Base-by-base conservation (phyloP, 2,888 invertebrate species). In the Micropterix aruncella region DNA sequence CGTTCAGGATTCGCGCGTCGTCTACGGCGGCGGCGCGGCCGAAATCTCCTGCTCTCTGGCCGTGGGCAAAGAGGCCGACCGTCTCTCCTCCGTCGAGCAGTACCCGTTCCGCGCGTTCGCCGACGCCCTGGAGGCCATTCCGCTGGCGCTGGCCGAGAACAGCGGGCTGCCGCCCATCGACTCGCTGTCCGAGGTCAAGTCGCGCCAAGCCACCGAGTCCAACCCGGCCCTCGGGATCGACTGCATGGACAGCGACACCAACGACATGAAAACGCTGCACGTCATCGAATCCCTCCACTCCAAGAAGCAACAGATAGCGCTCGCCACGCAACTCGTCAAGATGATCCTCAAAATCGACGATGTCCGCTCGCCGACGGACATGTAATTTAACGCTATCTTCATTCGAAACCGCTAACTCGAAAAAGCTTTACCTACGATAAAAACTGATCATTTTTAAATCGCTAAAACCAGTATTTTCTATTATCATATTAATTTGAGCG, bases 331-430 rank as follows among this genome's bases (percentile, higher is more conserved):
- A 60, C 76, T 99, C 50, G 97, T 97, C 43, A 95, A 97, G 64
- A 99, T 99, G 99, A 97, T 99, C 52, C 77, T 99, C 52, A 99
- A 99, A 70, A 99, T 99, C 48, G 99, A 99, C 61, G 99, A 99
- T 61, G 89, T 99, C 37, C 80, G 78, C 47, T 76, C 77, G 3
- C 75, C 77, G 3, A 70, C 73, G 1, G 71, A 76, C 9, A 62
- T 67, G 42, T 27, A 27, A 27, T 12, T 5, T 12, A 5, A 12
- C 27, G 27, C 27, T n/a, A n/a, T n/a, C n/a, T n/a, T n/a, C n/a
- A n/a, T n/a, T n/a, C n/a, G n/a, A n/a, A n/a, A n/a, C n/a, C n/a
- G n/a, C n/a, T n/a, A n/a, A n/a, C n/a, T n/a, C n/a, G n/a, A n/a
- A n/a, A n/a, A n/a, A n/a, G n/a, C n/a, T n/a, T n/a, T n/a, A n/a